Evolutionary conservation across 2,797 vertebrate genomes (phyloP).

Genomic region (Halcyon badia): DNA sequence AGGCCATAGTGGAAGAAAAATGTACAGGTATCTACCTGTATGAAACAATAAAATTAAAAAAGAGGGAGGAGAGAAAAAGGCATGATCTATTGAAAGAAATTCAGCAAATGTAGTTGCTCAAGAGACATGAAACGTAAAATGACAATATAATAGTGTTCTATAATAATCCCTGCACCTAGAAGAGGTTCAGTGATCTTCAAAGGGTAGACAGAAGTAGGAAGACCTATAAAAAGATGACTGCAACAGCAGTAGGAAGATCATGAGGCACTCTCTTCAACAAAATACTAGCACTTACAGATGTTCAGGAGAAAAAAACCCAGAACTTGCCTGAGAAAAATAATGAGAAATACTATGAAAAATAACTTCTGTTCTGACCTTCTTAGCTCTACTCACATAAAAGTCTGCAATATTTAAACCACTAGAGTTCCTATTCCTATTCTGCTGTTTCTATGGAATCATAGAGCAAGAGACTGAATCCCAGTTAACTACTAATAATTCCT

Average conservation of each 20-base stretch:
- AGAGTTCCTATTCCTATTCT: neutral
- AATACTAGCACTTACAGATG: neutral
- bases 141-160: neutral
- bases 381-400: neutral
- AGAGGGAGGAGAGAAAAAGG: neutral
- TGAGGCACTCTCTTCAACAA: neutral
- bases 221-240: neutral
- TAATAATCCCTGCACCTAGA: neutral
- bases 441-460: neutral
- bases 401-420: neutral
- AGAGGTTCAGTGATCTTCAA: neutral
- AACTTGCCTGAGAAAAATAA: neutral
- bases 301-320: neutral
- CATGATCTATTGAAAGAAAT: neutral
- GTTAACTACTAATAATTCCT: neutral
- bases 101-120: neutral
- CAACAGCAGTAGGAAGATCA: neutral
- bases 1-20: neutral
- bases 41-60: neutral
- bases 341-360: neutral
- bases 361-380: neutral
- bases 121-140: neutral
- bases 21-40: neutral
- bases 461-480: neutral
- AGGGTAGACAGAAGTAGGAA: neutral